These are phyloP conservation scores for Brachypalpus laphriformis DNA, from an alignment of 2,888 invertebrate species.

Conservation along the genomic window DNA sequence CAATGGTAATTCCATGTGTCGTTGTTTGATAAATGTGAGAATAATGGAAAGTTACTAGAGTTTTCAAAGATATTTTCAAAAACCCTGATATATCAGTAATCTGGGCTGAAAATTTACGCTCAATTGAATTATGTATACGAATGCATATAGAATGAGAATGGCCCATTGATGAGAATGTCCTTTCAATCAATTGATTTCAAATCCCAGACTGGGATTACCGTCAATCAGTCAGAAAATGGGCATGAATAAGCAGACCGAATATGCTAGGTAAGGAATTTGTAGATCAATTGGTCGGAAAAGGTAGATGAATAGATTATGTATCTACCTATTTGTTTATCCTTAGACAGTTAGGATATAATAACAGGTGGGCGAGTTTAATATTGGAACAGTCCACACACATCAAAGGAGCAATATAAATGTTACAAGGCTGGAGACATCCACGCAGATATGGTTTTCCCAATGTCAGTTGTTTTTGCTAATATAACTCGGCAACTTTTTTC, in stretches of 20 bases:
- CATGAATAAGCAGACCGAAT: neutral
- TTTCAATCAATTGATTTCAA: slow-evolving; percentile 21
- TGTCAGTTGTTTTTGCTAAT: too few species aligned
- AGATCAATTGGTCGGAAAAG: neutral
- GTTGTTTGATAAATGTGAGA: neutral
- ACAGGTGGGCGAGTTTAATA: too few species aligned
- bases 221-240: slow-evolving; percentile 2
- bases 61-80: slow-evolving; percentile 4
- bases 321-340: neutral
- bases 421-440: too few species aligned
- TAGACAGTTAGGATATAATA: too few species aligned
- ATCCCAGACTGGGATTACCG: slow-evolving; percentile 13
- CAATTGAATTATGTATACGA: slow-evolving; percentile 26
- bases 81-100: neutral
- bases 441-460: too few species aligned
- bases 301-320: neutral
- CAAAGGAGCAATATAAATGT: too few species aligned
- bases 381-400: too few species aligned
- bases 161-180: neutral
- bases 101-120: neutral
- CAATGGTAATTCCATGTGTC: neutral
- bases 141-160: neutral
- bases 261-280: neutral
- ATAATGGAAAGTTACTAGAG: neutral
- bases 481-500: too few species aligned